Evolutionary conservation across 2,113 vertebrate genomes (phyloP), one percentile per base, ranked within the genome.

Genomic region (Oceanites oceanicus): DNA sequence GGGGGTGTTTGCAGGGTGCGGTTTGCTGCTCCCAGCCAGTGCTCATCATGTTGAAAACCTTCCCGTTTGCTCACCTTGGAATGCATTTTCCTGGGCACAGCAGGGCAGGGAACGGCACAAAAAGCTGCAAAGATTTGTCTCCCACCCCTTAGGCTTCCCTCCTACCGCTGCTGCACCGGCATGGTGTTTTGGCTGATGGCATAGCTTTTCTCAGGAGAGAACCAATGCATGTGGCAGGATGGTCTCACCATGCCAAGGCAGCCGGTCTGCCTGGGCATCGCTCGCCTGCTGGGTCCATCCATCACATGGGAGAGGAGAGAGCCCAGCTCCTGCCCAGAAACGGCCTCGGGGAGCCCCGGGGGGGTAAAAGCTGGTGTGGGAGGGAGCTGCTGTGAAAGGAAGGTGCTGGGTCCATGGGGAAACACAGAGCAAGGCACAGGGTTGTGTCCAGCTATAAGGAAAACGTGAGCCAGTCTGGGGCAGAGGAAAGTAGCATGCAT

Each of bases 151-250:
- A 0, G 2, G n/a, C 52, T 90, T 42, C 25, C 16, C 8, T 74
- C 4, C 42, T 13, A 32, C 16, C 1, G 1, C 53, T 42, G 52
- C n/a, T 2, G 1, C 29, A 25, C 17, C 2, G 0, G 18, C 30
- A 20, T 1, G 0, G 56, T 8, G 26, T 49, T 76, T 21, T n/a
- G 40, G 44, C 55, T 63, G 36, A 7, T 0, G 1, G 1, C 3
- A 30, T 13, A 17, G n/a, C 30, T 61, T 34, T 65, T 70, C 58
- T 36, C 19, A 7, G 72, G 36, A 50, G 25, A 67, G 55, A 84
- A 9, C 34, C 17, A 1, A 44, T 30, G 75, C 8, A 2, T 34
- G 13, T 3, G 5, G 66, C 68, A 38, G 70, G 22, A 17, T 23
- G 40, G 70, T 14, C 40, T 85, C 2, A 0, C 73, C 9, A 0